Conservation (phyloP, 2,113 vertebrate species). For the Prunella fulvescens region DNA sequence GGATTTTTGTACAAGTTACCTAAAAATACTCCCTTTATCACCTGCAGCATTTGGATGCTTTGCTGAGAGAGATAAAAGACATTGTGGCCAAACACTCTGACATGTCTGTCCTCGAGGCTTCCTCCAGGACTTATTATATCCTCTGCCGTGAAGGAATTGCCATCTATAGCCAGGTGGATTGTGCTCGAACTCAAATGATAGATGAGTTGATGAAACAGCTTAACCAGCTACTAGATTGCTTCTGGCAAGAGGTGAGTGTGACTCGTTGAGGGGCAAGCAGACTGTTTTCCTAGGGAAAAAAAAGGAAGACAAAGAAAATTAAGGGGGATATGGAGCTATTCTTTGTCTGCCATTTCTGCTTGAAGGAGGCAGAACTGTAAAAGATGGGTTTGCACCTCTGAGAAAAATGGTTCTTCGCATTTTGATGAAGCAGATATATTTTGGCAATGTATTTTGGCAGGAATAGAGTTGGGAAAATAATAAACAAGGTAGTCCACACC, state of each 20-base stretch:
- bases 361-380: not conserved
- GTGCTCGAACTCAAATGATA: constrained; percentile 74
- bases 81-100: constrained; percentile 73
- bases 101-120: constrained; percentile 77
- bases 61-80: constrained; percentile 75
- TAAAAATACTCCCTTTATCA: not conserved
- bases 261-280: not conserved
- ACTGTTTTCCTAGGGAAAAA: not conserved
- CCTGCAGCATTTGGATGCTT: constrained; percentile 73
- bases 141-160: constrained; percentile 71
- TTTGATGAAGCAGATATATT: not conserved
- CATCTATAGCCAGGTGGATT: constrained; percentile 45
- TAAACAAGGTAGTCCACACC: not conserved
- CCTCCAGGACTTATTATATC: constrained; percentile 74
- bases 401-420: not conserved
- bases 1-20: not conserved
- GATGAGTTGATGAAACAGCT: constrained; percentile 75
- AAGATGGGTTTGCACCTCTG: not conserved
- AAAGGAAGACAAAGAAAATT: not conserved
- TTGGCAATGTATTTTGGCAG: not conserved
- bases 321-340: not conserved
- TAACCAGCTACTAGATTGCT: constrained; percentile 62
- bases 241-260: constrained; percentile 70
- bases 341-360: not conserved
- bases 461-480: not conserved